Evolutionary conservation across 2,888 invertebrate species (phyloP), one percentile per base, ranked within the genome.

Genomic region (Merodon equestris): DNA sequence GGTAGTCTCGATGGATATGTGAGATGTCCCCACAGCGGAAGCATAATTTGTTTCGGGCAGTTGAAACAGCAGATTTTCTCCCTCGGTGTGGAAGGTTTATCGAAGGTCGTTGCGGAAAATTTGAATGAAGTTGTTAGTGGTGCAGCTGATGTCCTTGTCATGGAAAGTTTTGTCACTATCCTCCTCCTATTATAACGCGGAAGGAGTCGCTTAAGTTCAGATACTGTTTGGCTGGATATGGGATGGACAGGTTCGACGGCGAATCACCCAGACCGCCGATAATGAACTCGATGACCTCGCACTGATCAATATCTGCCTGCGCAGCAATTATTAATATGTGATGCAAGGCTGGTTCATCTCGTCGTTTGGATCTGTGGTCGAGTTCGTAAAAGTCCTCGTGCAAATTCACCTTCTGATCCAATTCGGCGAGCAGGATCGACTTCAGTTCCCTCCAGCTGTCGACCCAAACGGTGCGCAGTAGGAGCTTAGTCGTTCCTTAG

Each of bases 11-110:
- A 27, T 27, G 27, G 27, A 2, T 48, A 40, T 12, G 44, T 18
- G 36, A 73, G 66, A 73, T 1, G 58, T 58, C 12, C 73, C 64
- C 9, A 9, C 1, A 0, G 14, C 15, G 1, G 58, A 15, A 1
- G 47, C 17, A 9, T 48, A 47, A 0, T 47, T 36, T 18, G 47
- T 9, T 34, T 4, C 0, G 61, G 50, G 12, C 60, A 61, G 17
- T 61, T 61, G 27, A 40, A 50, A 12, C 50, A 61, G 14, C 42
- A 19, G 3, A 10, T 27, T 4, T 4, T 7, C 7, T 27, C 3
- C 2, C 27, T 7, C 2, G 3, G 3, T 4, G 7, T 27, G 3
- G 7, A 27, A n/a, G n/a, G n/a, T n/a, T n/a, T n/a, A n/a, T n/a
- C n/a, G n/a, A n/a, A n/a, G n/a, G n/a, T n/a, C n/a, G n/a, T n/a